Evolutionary conservation across 1,140 invertebrate species (phyloP), one percentile per base, ranked within the genome.

Genomic region (Asobara japonica): DNA sequence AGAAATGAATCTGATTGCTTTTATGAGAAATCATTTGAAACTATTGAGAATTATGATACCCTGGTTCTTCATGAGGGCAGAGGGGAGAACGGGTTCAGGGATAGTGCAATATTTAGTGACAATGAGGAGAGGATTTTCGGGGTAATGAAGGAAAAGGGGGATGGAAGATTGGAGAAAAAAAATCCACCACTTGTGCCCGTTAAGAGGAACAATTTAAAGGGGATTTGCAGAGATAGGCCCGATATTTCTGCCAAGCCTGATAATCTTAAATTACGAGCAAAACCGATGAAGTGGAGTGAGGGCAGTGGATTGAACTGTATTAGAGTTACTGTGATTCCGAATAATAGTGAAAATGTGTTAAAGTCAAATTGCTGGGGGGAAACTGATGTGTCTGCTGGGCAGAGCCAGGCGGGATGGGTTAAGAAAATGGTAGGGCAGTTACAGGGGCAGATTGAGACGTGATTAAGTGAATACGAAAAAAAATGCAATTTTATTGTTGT

Each of bases 31-130:
- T 92, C 91, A 0, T 94, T 94, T 81, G 93, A 94, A 79, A 92
- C 90, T 6, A 93, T 94, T 20, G 93, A 94, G 80, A 90, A 90
- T 78, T 87, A 85, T 76, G 69, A 31, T 13, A 62, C 60, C 1
- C 16, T 30, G 6, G 25, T 31, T n/a, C 27, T n/a, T 16, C n/a
- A 62, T 31, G 60, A 62, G n/a, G 60, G 25, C 76, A 8, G 82
- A 86, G 11, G 87, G 5, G 91, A 92, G 67, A 93, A 93, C 71
- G 89, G 91, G 0, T 94, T 94, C 79, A 89, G 94, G 77, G 94
- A 95, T 82, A 94, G 93, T 78, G 94, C 94, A 76, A 93, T 95
- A 80, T 95, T 95, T 78, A 95, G 94, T 65, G 94, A 95, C 76
- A 89, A 87, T 18, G 92, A 92, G 38, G 89, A 92, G 70, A 69